These are phyloP conservation scores for Saccopteryx leptura DNA, from an alignment of 2,113 vertebrate species.

Conservation along the genomic window DNA sequence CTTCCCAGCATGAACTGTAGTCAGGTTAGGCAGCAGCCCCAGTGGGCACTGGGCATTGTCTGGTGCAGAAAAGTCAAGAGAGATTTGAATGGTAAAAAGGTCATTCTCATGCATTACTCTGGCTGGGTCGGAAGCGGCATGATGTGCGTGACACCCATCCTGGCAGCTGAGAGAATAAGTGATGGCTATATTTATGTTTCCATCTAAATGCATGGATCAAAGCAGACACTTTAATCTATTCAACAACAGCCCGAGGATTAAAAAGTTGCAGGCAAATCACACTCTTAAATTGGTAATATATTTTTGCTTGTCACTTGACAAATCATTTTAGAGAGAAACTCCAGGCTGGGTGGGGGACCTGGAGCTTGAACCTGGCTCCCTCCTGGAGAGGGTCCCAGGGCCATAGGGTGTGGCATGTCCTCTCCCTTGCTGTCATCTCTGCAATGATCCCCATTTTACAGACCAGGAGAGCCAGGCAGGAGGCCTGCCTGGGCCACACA, in stretches of 20 bases:
- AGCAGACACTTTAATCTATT: slow-evolving; percentile 88
- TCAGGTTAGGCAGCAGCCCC: background rate
- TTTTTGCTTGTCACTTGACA: slow-evolving; percentile 85
- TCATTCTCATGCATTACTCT: background rate
- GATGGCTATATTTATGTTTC: slow-evolving; percentile 82
- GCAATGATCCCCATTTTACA: background rate
- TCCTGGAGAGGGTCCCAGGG: background rate
- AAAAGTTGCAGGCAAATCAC: slow-evolving; percentile 87
- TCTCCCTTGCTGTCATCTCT: background rate
- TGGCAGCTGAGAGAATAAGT: slow-evolving; percentile 66
- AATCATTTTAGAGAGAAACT: slow-evolving; percentile 80
- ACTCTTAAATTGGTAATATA: slow-evolving; percentile 83
- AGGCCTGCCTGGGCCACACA: background rate
- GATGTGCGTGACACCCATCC: slow-evolving; percentile 62
- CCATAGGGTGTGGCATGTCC: background rate
- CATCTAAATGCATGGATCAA: slow-evolving; percentile 85
- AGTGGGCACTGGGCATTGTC: background rate
- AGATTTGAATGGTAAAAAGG: slow-evolving; percentile 72
- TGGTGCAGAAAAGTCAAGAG: slow-evolving; percentile 20
- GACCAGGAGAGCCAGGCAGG: background rate
- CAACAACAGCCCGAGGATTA: slow-evolving; percentile 87
- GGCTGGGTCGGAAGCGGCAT: background rate
- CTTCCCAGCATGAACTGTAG: background rate
- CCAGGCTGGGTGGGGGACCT: slow-evolving; percentile 9
- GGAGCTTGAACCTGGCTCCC: slow-evolving; percentile 61